Evolutionary conservation across 2,888 invertebrate genomes (phyloP).

Genomic region (Hyppa rectilinea): DNA sequence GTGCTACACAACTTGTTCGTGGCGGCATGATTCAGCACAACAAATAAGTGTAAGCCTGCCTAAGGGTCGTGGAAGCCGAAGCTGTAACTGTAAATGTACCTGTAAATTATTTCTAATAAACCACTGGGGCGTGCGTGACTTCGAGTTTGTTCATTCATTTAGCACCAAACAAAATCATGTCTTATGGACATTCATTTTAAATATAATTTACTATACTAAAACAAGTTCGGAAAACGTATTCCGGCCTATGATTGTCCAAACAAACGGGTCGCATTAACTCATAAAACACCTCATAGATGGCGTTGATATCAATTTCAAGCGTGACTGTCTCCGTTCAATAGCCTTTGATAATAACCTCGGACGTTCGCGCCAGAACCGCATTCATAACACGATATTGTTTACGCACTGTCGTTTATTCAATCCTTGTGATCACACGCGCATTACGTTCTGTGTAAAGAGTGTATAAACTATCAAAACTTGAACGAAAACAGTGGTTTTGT

Average conservation of each 20-base stretch:
- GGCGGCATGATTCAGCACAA: too few relatives aligned
- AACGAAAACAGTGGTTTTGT: slow-evolving; percentile 47
- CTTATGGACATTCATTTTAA: too few relatives aligned
- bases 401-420: slow-evolving; percentile 75
- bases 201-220: too few relatives aligned
- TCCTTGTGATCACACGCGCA: slow-evolving; percentile 69
- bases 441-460: slow-evolving; percentile 45
- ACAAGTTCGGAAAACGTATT: slow-evolving; percentile 1
- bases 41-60: not conserved
- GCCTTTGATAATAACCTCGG: slow-evolving; percentile 74
- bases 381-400: slow-evolving; percentile 77
- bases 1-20: too few relatives aligned
- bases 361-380: slow-evolving; percentile 71
- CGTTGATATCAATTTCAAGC: slow-evolving; percentile 48
- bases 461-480: slow-evolving; percentile 47
- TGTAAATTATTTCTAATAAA: not conserved
- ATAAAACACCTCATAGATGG: slow-evolving; percentile 53
- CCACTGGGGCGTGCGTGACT: not conserved
- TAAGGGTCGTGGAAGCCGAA: not conserved
- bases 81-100: not conserved
- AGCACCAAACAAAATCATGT: not conserved
- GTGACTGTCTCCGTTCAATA: slow-evolving; percentile 73
- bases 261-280: not conserved
- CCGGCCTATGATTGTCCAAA: too few relatives aligned
- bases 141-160: slow-evolving; percentile 13